phyloP scores from a whole-genome alignment of 2,888 invertebrate genomes.

The Eristalis intricaria region DNA sequence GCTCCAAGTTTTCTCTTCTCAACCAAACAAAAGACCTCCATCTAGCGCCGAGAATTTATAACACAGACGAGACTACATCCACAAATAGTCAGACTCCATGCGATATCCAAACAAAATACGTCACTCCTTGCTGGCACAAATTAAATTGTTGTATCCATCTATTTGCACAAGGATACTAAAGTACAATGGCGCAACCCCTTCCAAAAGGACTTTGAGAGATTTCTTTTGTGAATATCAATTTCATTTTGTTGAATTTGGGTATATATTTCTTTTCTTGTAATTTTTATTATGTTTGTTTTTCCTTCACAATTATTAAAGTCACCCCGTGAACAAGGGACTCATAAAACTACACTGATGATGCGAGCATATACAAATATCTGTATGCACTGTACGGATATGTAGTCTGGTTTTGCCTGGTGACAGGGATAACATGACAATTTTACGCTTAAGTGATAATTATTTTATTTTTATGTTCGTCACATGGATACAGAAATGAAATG shows the following conservation, averaged over 20 bases:
- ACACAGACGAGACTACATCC: constrained; percentile 21
- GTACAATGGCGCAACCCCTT: constrained; percentile 47
- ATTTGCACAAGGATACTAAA: constrained; percentile 14
- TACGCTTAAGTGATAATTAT: constrained; percentile 80
- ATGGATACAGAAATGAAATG: constrained; percentile 20
- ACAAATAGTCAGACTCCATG: constrained; percentile 45
- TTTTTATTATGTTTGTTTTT: constrained; percentile 70
- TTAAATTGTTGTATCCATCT: constrained; percentile 21
- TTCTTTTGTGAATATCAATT: neutral
- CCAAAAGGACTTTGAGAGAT: neutral
- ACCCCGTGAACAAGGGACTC: neutral
- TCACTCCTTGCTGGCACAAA: constrained; percentile 19
- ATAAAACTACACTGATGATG: neutral
- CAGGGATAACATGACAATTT: constrained; percentile 77
- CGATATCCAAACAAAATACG: constrained; percentile 38
- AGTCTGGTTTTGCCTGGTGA: constrained; percentile 34
- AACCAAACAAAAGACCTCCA: constrained; percentile 73
- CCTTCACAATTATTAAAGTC: constrained; percentile 55
- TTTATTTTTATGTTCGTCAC: constrained; percentile 76
- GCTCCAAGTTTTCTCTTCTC: constrained; percentile 32
- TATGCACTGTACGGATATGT: neutral
- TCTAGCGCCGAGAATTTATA: constrained; percentile 77
- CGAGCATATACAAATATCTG: neutral
- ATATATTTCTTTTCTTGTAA: constrained; percentile 20
- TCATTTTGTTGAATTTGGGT: constrained; percentile 6